phyloP scores from a whole-genome alignment of 2,113 vertebrate species.

The Zapornia atra region DNA sequence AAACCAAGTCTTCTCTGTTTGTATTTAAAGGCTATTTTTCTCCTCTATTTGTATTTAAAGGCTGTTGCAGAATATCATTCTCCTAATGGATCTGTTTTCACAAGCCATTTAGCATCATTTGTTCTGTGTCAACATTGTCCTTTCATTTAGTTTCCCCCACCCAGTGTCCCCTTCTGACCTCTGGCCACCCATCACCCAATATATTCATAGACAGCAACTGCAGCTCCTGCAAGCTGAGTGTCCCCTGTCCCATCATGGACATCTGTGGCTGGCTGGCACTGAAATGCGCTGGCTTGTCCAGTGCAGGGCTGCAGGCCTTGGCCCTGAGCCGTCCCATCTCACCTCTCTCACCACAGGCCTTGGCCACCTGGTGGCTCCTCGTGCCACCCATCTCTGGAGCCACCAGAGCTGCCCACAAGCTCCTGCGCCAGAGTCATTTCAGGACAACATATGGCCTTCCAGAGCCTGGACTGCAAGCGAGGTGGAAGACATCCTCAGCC shows the following conservation, averaged over 20 bases:
- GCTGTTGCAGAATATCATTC: conserved; percentile 12
- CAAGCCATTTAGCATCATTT: conserved; percentile 58
- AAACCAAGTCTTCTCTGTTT: background rate
- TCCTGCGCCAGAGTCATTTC: background rate
- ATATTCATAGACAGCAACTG: background rate
- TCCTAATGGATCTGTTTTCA: conserved; percentile 47
- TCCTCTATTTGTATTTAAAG: conserved; percentile 15
- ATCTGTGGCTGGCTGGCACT: background rate
- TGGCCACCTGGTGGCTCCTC: background rate
- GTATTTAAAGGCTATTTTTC: conserved; percentile 27
- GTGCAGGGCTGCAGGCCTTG: background rate
- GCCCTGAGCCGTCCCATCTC: background rate
- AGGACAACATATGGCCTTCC: background rate
- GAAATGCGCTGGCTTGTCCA: background rate
- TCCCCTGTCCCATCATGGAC: background rate
- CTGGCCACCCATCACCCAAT: conserved; percentile 25
- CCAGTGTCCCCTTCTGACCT: conserved; percentile 14
- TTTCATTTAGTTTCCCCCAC: conserved; percentile 34
- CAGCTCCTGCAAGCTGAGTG: background rate
- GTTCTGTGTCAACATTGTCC: conserved; percentile 43
- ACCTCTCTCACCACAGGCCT: background rate
- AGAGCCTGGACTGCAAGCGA: fast-evolving
- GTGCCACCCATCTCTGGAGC: background rate
- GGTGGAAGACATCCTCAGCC: background rate
- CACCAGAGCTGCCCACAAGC: fast-evolving